Evolutionary conservation across 2,888 invertebrate genomes (phyloP).

Genomic region (Chloromyia formosa): DNA sequence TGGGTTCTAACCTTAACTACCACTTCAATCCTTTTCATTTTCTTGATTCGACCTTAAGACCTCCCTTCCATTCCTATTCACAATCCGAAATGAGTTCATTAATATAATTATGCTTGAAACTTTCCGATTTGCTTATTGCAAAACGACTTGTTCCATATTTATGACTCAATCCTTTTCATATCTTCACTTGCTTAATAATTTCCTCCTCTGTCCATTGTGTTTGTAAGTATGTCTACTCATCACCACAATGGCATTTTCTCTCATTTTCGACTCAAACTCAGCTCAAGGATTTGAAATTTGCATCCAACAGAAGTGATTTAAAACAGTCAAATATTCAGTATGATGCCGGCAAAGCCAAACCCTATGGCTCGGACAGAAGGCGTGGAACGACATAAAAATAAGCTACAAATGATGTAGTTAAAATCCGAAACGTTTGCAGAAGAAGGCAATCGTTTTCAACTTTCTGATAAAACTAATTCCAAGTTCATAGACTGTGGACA

Average conservation of each 20-base stretch:
- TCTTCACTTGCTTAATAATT: slow-evolving; percentile 27
- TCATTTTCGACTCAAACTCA: background rate
- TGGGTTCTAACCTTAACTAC: too few species aligned
- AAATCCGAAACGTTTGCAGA: slow-evolving; percentile 4
- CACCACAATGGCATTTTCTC: background rate
- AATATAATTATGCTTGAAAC: slow-evolving; percentile 36
- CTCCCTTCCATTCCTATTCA: too few species aligned
- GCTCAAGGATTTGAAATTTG: slow-evolving; percentile 27
- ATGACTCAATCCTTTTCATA: slow-evolving; percentile 31
- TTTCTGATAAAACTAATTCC: slow-evolving; percentile 48
- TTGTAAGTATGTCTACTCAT: background rate
- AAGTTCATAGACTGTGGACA: slow-evolving; percentile 50
- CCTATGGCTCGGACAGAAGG: background rate
- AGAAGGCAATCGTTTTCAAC: slow-evolving; percentile 47
- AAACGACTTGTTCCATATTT: slow-evolving; percentile 32
- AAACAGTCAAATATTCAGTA: slow-evolving; percentile 21
- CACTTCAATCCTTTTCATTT: too few species aligned
- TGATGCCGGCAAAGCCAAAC: background rate
- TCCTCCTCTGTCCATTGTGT: background rate
- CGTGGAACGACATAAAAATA: background rate
- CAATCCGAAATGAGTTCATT: slow-evolving; percentile 23
- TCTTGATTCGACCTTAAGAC: too few species aligned
- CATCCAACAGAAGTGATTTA: slow-evolving; percentile 37
- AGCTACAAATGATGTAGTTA: background rate
- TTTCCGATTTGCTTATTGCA: slow-evolving; percentile 8